phyloP scores from a whole-genome alignment of 2,113 vertebrate species.

The Oncorhynchus keta region DNA sequence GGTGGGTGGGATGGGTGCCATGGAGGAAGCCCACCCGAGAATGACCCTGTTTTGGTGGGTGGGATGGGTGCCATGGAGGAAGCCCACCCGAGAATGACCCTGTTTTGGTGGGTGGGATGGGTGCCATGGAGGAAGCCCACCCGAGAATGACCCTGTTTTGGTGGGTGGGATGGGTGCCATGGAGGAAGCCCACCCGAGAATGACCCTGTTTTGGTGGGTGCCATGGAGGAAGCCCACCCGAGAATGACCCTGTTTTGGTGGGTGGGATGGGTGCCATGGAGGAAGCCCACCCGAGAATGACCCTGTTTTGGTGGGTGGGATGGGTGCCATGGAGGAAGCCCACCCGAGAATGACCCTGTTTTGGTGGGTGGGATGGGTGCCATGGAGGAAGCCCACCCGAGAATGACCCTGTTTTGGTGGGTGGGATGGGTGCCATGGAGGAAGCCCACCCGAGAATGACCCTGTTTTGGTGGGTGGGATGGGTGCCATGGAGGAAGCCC shows the following conservation, averaged over 20 bases:
- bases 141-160: not conserved
- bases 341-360: too few relatives aligned
- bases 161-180: too few relatives aligned
- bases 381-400: not conserved
- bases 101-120: too few relatives aligned
- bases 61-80: not conserved
- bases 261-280: too few relatives aligned
- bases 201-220: not conserved
- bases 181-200: not conserved
- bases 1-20: too few relatives aligned
- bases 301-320: too few relatives aligned
- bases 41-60: not conserved
- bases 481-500: not conserved
- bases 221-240: not conserved
- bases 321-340: not conserved
- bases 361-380: too few relatives aligned
- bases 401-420: not conserved
- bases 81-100: too few relatives aligned
- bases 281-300: not conserved
- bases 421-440: not conserved
- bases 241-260: not conserved
- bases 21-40: not conserved
- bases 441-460: not conserved
- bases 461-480: not conserved
- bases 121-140: not conserved